Percentiles rank a stretch among this genome's conserved stretches.
Conservation (phyloP, 2,113 vertebrate species). For the Carassius gibelio region DNA sequence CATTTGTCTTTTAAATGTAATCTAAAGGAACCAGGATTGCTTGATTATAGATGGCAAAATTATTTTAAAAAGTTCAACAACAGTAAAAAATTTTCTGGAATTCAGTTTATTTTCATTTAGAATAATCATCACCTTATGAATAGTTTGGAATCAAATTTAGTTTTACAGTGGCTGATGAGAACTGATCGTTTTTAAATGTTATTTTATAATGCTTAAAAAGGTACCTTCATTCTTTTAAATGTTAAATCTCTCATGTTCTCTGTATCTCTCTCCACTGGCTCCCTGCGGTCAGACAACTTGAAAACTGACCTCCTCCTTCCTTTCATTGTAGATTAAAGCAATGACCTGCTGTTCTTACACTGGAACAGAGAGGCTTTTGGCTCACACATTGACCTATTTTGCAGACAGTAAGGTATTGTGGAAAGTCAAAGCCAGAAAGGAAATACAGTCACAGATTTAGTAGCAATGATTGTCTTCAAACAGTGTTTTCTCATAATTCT, state of each 20-base stretch:
- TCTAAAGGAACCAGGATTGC: background rate
- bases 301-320: slow-evolving; percentile 44
- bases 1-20: background rate
- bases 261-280: background rate
- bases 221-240: background rate
- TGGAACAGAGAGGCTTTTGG: slow-evolving; percentile 40
- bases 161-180: no score
- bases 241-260: background rate
- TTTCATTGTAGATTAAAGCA: slow-evolving; percentile 21
- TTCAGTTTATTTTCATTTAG: background rate
- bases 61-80: background rate
- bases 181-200: background rate
- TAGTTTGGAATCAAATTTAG: background rate
- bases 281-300: slow-evolving; percentile 24
- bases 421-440: background rate
- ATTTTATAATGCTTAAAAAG: background rate
- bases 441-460: slow-evolving; percentile 8
- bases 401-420: slow-evolving; percentile 37
- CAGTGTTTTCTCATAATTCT: background rate
- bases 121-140: background rate
- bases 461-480: background rate
- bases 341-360: slow-evolving; percentile 20
- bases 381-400: slow-evolving; percentile 43
- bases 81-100: background rate
- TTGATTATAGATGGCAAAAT: background rate